Percentiles rank a stretch among this genome's conserved stretches.
Conservation (phyloP, 2,888 invertebrate genomes). For the Brachylomia viminalis region DNA sequence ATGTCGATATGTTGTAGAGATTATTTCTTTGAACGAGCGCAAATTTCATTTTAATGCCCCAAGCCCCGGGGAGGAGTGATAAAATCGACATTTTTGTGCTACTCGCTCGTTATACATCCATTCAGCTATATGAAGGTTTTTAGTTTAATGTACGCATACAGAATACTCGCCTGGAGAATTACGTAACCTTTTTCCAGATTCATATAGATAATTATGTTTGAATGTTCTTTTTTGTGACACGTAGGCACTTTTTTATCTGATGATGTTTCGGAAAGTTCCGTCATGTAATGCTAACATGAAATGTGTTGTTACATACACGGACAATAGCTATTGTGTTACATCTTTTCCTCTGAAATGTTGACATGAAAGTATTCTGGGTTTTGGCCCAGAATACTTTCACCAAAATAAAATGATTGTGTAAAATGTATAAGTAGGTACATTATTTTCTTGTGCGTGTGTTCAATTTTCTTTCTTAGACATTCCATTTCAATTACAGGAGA, state of each 20-base stretch:
- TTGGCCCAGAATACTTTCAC: neutral
- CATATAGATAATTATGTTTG: slow-evolving; percentile 40
- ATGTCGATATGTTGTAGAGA: slow-evolving; percentile 55
- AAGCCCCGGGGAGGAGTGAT: slow-evolving; percentile 61
- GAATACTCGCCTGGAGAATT: slow-evolving; percentile 37
- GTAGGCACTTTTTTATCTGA: slow-evolving; percentile 36
- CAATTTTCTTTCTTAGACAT: slow-evolving; percentile 10
- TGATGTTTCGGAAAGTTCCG: slow-evolving; percentile 29
- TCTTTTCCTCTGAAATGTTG: slow-evolving; percentile 37
- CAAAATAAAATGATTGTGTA: slow-evolving; percentile 20
- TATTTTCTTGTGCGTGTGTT: slow-evolving; percentile 12
- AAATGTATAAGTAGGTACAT: slow-evolving; percentile 15
- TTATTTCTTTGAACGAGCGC: slow-evolving; percentile 68
- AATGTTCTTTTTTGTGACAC: slow-evolving; percentile 47
- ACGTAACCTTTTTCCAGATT: slow-evolving; percentile 38
- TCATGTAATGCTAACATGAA: slow-evolving; percentile 32
- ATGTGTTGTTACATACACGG: slow-evolving; percentile 41
- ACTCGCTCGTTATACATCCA: slow-evolving; percentile 70
- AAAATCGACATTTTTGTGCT: slow-evolving; percentile 70
- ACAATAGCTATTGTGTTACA: slow-evolving; percentile 52
- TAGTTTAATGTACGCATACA: slow-evolving; percentile 42
- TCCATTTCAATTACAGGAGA: slow-evolving; percentile 11
- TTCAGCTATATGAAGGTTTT: slow-evolving; percentile 69
- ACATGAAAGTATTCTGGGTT: slow-evolving; percentile 19
- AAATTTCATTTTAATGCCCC: slow-evolving; percentile 76